Conservation (phyloP, 2,888 invertebrate species). For the Physocephala rufipes region DNA sequence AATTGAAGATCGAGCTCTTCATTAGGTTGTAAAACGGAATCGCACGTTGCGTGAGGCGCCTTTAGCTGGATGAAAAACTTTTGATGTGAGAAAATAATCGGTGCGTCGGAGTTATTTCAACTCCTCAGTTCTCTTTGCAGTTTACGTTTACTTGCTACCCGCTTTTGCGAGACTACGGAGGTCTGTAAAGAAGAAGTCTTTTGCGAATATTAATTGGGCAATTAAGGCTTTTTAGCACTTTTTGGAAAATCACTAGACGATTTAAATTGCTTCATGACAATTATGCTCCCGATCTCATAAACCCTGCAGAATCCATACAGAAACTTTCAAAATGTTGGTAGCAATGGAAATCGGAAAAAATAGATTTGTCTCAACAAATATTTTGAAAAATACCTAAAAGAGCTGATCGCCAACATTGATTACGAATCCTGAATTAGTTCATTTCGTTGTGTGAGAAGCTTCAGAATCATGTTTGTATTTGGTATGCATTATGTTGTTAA, state of each 20-base stretch:
- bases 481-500: no score
- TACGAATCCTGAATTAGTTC: no score
- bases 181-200: slow-evolving; percentile 48
- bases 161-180: no score
- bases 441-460: no score
- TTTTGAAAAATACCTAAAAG: no score
- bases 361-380: background rate
- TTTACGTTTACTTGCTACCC: background rate
- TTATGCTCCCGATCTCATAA: slow-evolving; percentile 4
- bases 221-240: slow-evolving; percentile 60
- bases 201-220: slow-evolving; percentile 60
- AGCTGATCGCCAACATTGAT: no score
- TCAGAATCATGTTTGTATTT: no score
- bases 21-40: slow-evolving; percentile 57
- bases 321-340: background rate
- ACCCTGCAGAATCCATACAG: background rate
- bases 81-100: slow-evolving; percentile 61
- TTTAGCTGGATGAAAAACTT: slow-evolving; percentile 52
- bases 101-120: slow-evolving; percentile 57
- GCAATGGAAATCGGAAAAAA: no score
- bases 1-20: slow-evolving; percentile 42
- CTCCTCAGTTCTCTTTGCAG: slow-evolving; percentile 14
- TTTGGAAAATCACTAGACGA: background rate
- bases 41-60: slow-evolving; percentile 61
- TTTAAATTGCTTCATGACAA: no score